phyloP scores from a whole-genome alignment of 2,888 invertebrate species.

The Allolobophora icterica region DNA sequence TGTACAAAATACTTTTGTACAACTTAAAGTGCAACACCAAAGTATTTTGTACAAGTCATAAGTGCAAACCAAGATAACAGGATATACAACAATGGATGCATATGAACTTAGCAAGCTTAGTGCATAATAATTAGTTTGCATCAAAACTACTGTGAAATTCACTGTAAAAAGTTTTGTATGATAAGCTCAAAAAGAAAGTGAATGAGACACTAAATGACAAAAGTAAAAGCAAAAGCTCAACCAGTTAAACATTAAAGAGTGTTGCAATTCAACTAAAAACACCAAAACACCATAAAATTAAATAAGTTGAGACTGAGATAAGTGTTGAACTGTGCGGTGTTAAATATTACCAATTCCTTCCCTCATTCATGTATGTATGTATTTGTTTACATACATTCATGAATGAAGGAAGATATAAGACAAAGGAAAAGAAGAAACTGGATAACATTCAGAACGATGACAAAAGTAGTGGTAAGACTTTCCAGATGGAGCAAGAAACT shows the following conservation, averaged over 20 bases:
- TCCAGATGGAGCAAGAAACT: not conserved
- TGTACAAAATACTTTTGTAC: too few relatives aligned
- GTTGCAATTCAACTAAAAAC: not conserved
- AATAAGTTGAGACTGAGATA: not conserved
- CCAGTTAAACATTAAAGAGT: not conserved
- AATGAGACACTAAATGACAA: conserved; percentile 7
- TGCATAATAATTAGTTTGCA: not conserved
- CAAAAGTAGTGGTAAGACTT: too few relatives aligned
- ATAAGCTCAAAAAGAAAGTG: not conserved
- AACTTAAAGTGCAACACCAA: too few relatives aligned
- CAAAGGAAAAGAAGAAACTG: not conserved
- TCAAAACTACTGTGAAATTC: not conserved
- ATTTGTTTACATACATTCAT: too few relatives aligned
- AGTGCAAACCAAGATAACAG: too few relatives aligned
- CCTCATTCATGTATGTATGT: too few relatives aligned
- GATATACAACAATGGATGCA: too few relatives aligned
- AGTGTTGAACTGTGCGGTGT: not conserved
- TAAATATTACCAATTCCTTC: not conserved
- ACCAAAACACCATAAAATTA: not conserved
- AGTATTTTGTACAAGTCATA: not conserved
- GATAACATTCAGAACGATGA: not conserved
- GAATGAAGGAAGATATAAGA: not conserved
- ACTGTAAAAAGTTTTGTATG: not conserved
- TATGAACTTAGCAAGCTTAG: too few relatives aligned
- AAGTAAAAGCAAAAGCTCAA: not conserved